phyloP scores from a whole-genome alignment of 2,113 vertebrate species.

The Cynoglossus semilaevis region DNA sequence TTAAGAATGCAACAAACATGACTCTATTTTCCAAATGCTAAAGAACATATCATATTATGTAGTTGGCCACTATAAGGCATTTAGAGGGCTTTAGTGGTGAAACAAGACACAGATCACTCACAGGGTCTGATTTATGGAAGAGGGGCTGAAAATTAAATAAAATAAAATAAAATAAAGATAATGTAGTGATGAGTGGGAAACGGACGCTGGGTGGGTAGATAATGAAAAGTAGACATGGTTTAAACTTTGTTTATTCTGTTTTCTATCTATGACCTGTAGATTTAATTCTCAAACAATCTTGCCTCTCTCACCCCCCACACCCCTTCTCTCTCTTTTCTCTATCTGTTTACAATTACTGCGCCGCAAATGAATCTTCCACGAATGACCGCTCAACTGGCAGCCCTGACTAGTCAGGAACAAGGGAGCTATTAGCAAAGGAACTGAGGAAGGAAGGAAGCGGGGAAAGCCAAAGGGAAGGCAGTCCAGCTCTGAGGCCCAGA shows the following conservation, averaged over 20 bases:
- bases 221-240: conserved; percentile 9
- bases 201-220: neutral
- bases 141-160: neutral
- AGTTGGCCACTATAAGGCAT: conserved; percentile 27
- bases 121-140: conserved; percentile 29
- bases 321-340: conserved; percentile 18
- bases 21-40: conserved; percentile 27
- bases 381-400: conserved; percentile 81
- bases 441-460: conserved; percentile 82
- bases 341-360: conserved; percentile 83
- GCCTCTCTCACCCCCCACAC: conserved; percentile 9
- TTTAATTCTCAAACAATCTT: conserved; percentile 28
- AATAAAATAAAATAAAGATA: conserved; percentile 15
- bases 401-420: conserved; percentile 82
- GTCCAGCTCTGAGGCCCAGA: conserved; percentile 75
- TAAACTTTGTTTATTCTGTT: conserved; percentile 27
- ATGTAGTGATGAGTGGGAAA: neutral
- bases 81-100: conserved; percentile 26
- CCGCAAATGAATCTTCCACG: conserved; percentile 83
- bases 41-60: conserved; percentile 12
- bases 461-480: conserved; percentile 81
- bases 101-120: conserved; percentile 47
- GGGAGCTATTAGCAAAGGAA: conserved; percentile 82
- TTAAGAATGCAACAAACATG: conserved; percentile 23
- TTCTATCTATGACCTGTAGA: conserved; percentile 36